Evolutionary conservation across 2,888 invertebrate genomes (phyloP).

Genomic region (Eilema sororculum): DNA sequence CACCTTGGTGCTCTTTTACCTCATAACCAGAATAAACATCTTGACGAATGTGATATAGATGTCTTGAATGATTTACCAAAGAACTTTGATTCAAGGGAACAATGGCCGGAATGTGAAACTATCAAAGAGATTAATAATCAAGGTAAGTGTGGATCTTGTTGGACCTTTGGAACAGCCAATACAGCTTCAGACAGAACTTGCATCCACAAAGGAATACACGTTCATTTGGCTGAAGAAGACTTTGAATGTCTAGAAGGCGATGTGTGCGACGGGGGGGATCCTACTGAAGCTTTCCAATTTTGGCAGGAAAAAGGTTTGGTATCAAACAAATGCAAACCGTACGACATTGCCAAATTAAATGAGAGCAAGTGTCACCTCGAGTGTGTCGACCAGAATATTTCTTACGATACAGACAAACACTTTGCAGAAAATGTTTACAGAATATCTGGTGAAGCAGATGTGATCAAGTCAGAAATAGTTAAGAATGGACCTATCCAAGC

Average conservation of each 20-base stretch:
- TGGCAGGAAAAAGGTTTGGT: conserved; percentile 21
- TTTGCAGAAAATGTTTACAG: conserved; percentile 22
- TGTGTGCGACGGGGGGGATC: background rate
- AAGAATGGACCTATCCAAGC: conserved; percentile 33
- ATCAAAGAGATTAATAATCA: conserved; percentile 31
- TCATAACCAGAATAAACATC: too few relatives aligned
- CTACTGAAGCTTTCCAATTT: accelerated
- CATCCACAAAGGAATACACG: conserved; percentile 29
- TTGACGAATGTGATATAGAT: too few relatives aligned
- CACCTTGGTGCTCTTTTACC: background rate
- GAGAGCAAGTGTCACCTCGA: background rate
- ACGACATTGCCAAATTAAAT: conserved; percentile 10
- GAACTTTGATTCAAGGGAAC: conserved; percentile 31
- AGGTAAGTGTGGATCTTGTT: conserved; percentile 28
- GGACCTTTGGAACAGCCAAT: conserved; percentile 31
- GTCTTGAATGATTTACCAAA: conserved; percentile 20
- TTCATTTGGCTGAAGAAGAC: conserved; percentile 35
- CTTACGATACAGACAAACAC: conserved; percentile 30
- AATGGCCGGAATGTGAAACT: conserved; percentile 32
- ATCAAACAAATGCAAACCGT: conserved; percentile 32
- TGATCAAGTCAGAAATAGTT: conserved; percentile 35
- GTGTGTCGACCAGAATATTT: conserved; percentile 8
- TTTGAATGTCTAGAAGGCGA: background rate
- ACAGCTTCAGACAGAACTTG: conserved; percentile 42
- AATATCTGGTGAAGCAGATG: background rate